A percentile compares a stretch with the other conserved stretches of the same genome.
Conservation (phyloP, 2,113 vertebrate species). For the Sturnira hondurensis region DNA sequence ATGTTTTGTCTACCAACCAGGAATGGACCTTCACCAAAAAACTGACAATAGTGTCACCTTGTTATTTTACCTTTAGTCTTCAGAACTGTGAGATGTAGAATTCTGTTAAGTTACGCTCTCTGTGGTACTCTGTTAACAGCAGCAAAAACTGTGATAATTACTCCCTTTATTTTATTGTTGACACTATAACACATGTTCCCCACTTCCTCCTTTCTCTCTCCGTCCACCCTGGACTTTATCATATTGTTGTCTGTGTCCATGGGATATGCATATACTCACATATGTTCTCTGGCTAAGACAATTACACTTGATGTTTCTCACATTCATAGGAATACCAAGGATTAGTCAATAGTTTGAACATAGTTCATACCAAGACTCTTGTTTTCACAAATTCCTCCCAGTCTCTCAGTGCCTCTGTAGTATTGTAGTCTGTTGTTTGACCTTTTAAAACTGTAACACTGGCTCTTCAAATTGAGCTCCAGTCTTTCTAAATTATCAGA, state of each 20-base stretch:
- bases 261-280: too few species aligned
- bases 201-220: too few species aligned
- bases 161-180: too few species aligned
- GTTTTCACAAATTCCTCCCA: neutral
- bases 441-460: neutral
- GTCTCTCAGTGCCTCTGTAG: neutral
- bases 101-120: neutral
- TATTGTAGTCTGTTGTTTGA: neutral
- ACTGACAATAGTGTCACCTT: neutral
- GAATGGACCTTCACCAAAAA: neutral
- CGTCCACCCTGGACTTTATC: too few species aligned
- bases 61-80: neutral
- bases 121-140: neutral
- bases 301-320: neutral
- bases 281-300: neutral
- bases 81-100: neutral
- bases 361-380: neutral
- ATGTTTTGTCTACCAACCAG: neutral
- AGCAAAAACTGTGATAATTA: neutral
- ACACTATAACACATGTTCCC: too few species aligned
- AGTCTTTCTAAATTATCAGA: neutral
- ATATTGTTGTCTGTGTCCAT: too few species aligned
- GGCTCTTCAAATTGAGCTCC: neutral
- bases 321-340: neutral
- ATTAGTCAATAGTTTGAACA: neutral